Conservation (phyloP, 2,113 vertebrate species). For the Cynoglossus semilaevis region DNA sequence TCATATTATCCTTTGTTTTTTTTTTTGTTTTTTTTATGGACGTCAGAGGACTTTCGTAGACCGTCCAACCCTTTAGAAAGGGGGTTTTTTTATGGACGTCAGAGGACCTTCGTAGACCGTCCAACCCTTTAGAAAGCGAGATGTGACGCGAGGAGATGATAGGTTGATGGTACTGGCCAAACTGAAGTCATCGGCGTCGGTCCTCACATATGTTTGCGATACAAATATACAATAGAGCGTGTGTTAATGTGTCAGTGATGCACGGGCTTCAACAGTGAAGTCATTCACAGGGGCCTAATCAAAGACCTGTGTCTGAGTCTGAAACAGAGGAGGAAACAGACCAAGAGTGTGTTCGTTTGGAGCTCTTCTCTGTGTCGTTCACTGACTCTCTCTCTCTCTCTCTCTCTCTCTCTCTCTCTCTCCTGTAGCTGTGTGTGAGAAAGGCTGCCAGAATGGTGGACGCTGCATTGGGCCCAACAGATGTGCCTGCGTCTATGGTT, state of each 20-base stretch:
- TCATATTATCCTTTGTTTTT: neutral
- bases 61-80: neutral
- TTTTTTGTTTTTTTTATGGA: neutral
- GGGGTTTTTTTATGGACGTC: neutral
- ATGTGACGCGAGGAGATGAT: neutral
- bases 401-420: neutral
- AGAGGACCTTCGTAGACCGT: too few relatives aligned
- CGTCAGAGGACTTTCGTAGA: too few relatives aligned
- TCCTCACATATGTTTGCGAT: constrained; percentile 1
- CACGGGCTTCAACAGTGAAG: constrained; percentile 12
- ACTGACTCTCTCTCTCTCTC: neutral
- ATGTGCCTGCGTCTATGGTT: constrained; percentile 95
- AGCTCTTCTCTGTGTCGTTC: neutral
- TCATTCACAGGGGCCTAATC: constrained; percentile 8
- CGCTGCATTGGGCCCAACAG: constrained; percentile 95
- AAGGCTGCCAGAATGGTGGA: constrained; percentile 92
- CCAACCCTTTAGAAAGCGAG: neutral
- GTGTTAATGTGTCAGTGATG: constrained; percentile 6
- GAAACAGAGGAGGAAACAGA: constrained; percentile 2
- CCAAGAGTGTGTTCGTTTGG: neutral
- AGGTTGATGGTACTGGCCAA: neutral
- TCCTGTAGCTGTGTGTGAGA: constrained; percentile 89
- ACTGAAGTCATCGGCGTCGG: constrained; percentile 1
- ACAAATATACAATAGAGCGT: neutral
- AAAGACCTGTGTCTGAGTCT: constrained; percentile 11